Percentiles rank a stretch among this genome's conserved stretches.
Conservation (phyloP, 30 jellyfish, hydroid and myxozoan species). For the Nemopilema nomurai region DNA sequence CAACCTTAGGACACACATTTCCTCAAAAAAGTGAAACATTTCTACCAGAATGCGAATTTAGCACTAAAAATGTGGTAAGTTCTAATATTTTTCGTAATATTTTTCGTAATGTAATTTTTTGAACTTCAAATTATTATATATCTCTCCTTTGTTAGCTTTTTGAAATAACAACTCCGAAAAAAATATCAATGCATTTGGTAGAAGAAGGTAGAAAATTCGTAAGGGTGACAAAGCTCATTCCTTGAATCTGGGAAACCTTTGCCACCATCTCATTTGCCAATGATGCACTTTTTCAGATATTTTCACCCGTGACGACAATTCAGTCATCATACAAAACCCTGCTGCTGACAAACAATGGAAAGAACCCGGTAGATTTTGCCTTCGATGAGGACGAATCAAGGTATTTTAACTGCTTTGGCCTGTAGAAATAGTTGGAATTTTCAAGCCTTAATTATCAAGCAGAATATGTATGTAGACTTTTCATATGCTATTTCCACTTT, state of each 20-base stretch:
- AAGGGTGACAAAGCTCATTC: neutral
- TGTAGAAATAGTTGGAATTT: too few species aligned
- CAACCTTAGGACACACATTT: slow-evolving; percentile 65
- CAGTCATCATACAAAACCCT: slow-evolving; percentile 56
- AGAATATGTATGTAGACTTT: too few species aligned
- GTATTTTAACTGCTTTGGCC: slow-evolving; percentile 3
- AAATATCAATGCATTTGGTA: too few species aligned
- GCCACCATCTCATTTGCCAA: neutral
- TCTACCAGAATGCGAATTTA: slow-evolving; percentile 61
- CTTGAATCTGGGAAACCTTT: neutral
- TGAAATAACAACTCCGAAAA: too few species aligned
- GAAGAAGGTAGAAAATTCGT: too few species aligned
- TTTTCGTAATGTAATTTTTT: too few species aligned
- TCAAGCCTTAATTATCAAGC: too few species aligned
- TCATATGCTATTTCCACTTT: too few species aligned
- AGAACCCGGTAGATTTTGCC: slow-evolving; percentile 66
- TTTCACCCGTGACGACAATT: slow-evolving; percentile 62
- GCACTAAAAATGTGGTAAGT: slow-evolving; percentile 39
- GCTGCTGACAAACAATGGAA: slow-evolving; percentile 53
- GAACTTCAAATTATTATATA: too few species aligned
- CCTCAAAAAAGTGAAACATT: slow-evolving; percentile 62
- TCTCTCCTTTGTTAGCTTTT: too few species aligned
- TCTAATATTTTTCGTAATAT: too few species aligned
- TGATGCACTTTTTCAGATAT: slow-evolving; percentile 11
- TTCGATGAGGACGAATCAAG: slow-evolving; percentile 55